Evolutionary conservation across 1,140 invertebrate species (phyloP), one percentile per base, ranked within the genome.

Genomic region (Scaptodrosophila lebanonensis): DNA sequence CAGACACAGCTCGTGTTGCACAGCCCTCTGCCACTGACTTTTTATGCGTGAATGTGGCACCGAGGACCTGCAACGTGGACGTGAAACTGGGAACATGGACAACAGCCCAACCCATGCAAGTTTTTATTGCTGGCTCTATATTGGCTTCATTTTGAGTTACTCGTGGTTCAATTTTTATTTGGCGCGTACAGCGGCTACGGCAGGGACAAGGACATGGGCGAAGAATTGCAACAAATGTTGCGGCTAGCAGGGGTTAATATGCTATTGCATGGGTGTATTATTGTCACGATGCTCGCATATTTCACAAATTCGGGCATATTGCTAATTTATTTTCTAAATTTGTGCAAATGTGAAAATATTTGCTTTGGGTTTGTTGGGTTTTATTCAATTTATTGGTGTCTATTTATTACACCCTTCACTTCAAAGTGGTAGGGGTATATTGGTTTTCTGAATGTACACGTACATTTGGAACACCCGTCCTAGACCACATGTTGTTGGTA

Each of bases 81-180:
- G n/a, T n/a, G n/a, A n/a, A n/a, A n/a, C n/a, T n/a, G n/a, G n/a
- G n/a, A n/a, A n/a, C n/a, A n/a, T n/a, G n/a, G n/a, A n/a, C n/a
- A n/a, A 25, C 22, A 4, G 22, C n/a, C n/a, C n/a, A n/a, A 70
- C 73, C 65, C 16, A 57, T 65, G 69, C 73, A 75, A 79, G 75
- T 82, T 79, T 79, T 79, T 79, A 82, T 75, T 73, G 69, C 13
- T 45, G 66, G 58, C 63, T 71, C 69, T 67, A 77, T 67, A 77
- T 77, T 77, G 73, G 73, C 73, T 79, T 77, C 73, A 77, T 68
- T 77, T 79, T 72, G 79, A 77, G 73, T 77, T 77, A 77, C 73
- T 77, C 73, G 42, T 60, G 64, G 63, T 33, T 16, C 42, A 17
- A 17, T 39, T 32, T 39, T 29, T 25, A 17, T 16, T 27, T 20